Conservation (phyloP, 2,888 invertebrate species). For the Choreutis nemorana region DNA sequence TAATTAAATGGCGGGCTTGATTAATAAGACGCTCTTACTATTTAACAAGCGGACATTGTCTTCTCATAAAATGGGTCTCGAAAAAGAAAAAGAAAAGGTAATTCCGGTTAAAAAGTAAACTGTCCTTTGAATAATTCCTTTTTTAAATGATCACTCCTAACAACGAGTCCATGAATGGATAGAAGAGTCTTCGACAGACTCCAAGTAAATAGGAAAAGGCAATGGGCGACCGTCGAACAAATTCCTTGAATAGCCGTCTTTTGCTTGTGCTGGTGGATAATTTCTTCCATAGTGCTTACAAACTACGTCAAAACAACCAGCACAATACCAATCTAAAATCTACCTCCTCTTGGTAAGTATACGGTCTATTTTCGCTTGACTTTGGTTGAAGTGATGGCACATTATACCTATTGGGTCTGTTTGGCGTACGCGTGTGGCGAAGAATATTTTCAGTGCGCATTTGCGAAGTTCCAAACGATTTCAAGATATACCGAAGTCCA, state of each 20-base stretch:
- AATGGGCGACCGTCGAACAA: slow-evolving; percentile 43
- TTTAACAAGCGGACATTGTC: slow-evolving; percentile 51
- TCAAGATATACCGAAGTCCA: slow-evolving; percentile 30
- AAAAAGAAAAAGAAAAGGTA: slow-evolving; percentile 34
- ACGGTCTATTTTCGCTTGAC: background rate
- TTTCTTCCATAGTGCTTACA: too few species aligned
- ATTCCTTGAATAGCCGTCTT: slow-evolving; percentile 35
- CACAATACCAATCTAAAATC: background rate
- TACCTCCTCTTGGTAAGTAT: background rate
- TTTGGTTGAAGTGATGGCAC: background rate
- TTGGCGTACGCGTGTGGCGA: slow-evolving; percentile 19
- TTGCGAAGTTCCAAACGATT: slow-evolving; percentile 33
- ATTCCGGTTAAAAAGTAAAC: slow-evolving; percentile 45
- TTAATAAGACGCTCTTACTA: slow-evolving; percentile 50
- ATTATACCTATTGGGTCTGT: background rate
- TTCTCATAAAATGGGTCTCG: slow-evolving; percentile 37
- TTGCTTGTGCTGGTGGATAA: too few species aligned
- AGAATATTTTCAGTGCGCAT: slow-evolving; percentile 25
- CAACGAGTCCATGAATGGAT: too few species aligned
- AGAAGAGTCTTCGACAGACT: too few species aligned
- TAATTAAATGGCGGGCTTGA: slow-evolving; percentile 49
- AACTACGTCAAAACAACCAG: background rate
- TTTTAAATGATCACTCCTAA: slow-evolving; percentile 61
- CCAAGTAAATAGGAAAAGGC: too few species aligned
- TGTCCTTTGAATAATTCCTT: slow-evolving; percentile 52